Base-by-base conservation (phyloP, 2,888 invertebrate genomes). In the Eristalinus aeneus region DNA sequence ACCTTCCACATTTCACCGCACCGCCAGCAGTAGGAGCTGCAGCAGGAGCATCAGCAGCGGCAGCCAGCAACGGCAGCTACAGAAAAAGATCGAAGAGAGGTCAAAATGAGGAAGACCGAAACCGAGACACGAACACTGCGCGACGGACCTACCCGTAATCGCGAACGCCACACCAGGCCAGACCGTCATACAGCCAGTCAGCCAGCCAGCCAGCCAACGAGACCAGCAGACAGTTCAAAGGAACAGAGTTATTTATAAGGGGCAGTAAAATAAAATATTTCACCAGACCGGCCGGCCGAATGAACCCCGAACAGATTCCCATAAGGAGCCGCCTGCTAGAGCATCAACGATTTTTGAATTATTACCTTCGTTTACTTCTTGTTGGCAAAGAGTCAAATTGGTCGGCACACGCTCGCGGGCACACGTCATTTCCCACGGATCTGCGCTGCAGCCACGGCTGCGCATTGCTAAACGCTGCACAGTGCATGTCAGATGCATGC, bases 341-440 rank as follows among this genome's bases (percentile, higher is more conserved):
- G 91, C 91, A 88, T 88, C 85, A 85, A 81, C 85, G 84, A 85
- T 91, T 90, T 90, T 91, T 92, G 92, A 92, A 91, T 92, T 92
- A 92, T 92, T 91, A 90, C 92, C 91, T 91, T 91, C 91, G 93
- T 93, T 93, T 93, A 93, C 93, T 93, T 92, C 89, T 91, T 91
- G 90, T 90, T 90, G 91, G 90, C 91, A 91, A 90, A 90, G 92
- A 93, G 93, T 92, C 92, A 92, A 92, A 92, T 92, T 93, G 92
- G 93, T 92, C 93, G 93, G 93, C 93, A 94, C 94, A 94, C 93
- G 94, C 94, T 94, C 93, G 94, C 93, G 94, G 94, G 93, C 93
- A 94, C 93, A 93, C 93, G 93, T 93, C 92, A 93, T 93, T 94
- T 94, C 94, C 94, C 94, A 94, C 94, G 94, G 93, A 93, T 86